Evolutionary conservation across 2,888 invertebrate genomes (phyloP).

Genomic region (Meghimatium bilineatum): DNA sequence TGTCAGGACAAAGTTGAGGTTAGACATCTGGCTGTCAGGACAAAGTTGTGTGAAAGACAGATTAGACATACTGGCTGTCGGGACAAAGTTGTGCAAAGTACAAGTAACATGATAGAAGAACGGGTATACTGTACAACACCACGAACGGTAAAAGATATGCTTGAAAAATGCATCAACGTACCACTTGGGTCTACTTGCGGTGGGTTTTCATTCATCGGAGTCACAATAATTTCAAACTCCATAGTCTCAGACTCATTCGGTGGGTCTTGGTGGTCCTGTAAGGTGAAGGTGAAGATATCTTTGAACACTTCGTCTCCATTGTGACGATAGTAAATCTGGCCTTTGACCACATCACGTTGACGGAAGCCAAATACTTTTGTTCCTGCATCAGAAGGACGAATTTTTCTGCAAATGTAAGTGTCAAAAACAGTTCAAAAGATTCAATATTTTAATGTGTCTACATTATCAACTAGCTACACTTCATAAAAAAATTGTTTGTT

Average conservation of each 20-base stretch:
- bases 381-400: constrained; percentile 68
- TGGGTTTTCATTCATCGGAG: constrained; percentile 74
- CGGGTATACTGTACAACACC: no score
- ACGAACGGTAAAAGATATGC: no score
- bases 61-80: no score
- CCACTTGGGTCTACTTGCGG: constrained; percentile 69
- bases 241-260: constrained; percentile 74
- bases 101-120: no score
- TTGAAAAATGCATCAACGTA: background rate
- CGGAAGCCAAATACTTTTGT: constrained; percentile 70
- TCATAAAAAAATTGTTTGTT: no score
- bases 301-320: constrained; percentile 68
- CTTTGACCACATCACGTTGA: constrained; percentile 73
- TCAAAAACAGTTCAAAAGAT: no score
- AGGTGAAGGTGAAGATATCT: constrained; percentile 73
- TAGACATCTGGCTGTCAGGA: no score
- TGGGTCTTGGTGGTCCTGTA: constrained; percentile 72
- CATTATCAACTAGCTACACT: no score
- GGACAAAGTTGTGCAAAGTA: no score
- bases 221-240: constrained; percentile 69
- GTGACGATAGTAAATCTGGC: constrained; percentile 76
- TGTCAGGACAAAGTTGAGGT: no score
- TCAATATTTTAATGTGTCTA: no score
- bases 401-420: constrained; percentile 50
- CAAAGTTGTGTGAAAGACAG: no score